Percentiles rank a stretch among this genome's conserved stretches.
Conservation (phyloP, 2,888 invertebrate genomes). For the Heliconius erato region DNA sequence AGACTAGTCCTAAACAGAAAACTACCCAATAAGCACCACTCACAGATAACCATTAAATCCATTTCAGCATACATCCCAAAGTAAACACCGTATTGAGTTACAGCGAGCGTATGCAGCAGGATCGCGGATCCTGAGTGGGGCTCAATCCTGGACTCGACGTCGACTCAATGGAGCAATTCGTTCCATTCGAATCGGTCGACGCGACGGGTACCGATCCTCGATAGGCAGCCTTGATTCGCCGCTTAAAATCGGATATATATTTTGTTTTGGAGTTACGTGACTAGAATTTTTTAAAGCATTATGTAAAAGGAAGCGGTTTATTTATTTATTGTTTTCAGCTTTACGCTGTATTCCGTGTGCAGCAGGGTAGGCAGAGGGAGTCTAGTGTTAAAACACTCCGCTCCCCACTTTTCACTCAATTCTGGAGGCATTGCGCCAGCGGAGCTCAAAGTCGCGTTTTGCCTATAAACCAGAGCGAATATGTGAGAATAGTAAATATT, state of each 20-base stretch:
- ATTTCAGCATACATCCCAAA: constrained; percentile 62
- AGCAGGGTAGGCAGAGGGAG: too few species aligned
- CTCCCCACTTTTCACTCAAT: too few species aligned
- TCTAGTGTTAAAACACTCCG: too few species aligned
- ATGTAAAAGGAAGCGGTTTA: constrained; percentile 46
- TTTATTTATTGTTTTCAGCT: too few species aligned
- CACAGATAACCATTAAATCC: constrained; percentile 59
- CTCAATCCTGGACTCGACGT: constrained; percentile 62
- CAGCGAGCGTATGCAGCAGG: constrained; percentile 50
- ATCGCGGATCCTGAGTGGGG: constrained; percentile 59
- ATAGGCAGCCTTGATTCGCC: constrained; percentile 54
- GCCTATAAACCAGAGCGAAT: too few species aligned
- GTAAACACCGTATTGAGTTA: constrained; percentile 71
- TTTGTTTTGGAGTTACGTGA: constrained; percentile 52
- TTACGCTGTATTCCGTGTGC: too few species aligned
- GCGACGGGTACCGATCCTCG: constrained; percentile 53
- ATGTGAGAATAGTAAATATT: too few species aligned
- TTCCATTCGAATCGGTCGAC: constrained; percentile 58
- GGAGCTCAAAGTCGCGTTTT: too few species aligned
- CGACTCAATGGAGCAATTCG: constrained; percentile 69
- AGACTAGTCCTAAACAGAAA: constrained; percentile 40
- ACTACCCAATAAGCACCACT: constrained; percentile 53
- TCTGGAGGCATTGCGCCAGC: too few species aligned
- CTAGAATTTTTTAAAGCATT: constrained; percentile 44
- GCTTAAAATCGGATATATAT: constrained; percentile 57